Base-by-base conservation (phyloP, 2,888 invertebrate genomes). In the Aleiodes testaceus region DNA sequence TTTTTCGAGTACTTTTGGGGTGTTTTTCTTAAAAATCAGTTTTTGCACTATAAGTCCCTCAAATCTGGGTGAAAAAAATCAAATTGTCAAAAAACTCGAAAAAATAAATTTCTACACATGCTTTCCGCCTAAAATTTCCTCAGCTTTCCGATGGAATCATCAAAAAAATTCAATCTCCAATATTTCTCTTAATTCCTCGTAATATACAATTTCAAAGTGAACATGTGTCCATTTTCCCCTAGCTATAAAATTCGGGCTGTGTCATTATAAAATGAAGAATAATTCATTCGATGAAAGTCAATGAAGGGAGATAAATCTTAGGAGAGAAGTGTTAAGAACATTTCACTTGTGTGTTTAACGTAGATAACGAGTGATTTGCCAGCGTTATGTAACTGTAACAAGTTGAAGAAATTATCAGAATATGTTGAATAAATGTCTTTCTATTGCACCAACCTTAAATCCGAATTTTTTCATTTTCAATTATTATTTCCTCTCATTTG, bases 321-420 rank as follows among this genome's bases (percentile, higher is more conserved):
- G 16, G 22, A 59, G 7, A 22, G 36, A 53, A 53, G 7, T 11
- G 36, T 36, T 36, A 36, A 36, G 30, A 14, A 26, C 22, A 36
- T 18, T 26, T 22, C 59, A 59, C 30, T 50, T 53, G 47, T 55
- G 36, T 73, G 69, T 72, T 65, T 45, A 66, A 18, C 69, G 61
- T 63, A 72, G 74, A 74, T 74, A 74, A 36, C 68, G 64, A 73
- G 70, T 77, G 74, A 75, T 72, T 75, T 74, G 76, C 77, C 67
- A 73, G 75, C 72, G 68, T 75, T 65, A 75, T 67, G 66, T 75
- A 65, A 65, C 68, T 73, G 73, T 74, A 70, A 72, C 61, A 59
- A 26, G 49, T 50, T 63, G 26, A 67, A 53, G 61, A 72, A 55
- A 65, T 65, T 66, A 53, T 68, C 18, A 26, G 42, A 59, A 59